phyloP scores from a whole-genome alignment of 2,113 vertebrate genomes.

The Tychaedon coryphoeus region DNA sequence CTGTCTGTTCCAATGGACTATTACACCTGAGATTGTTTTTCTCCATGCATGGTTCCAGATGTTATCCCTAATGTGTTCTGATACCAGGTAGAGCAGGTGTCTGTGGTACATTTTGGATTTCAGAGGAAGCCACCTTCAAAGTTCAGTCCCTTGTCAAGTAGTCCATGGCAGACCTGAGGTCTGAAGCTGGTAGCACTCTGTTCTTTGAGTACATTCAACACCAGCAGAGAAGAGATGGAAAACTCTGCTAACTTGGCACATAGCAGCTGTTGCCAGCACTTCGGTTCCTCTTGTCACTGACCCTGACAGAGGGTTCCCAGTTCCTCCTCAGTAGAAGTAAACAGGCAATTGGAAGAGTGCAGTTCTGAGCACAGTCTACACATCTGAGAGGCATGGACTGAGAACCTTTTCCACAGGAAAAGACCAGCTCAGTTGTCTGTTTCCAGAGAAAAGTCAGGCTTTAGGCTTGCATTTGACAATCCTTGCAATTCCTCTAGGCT shows the following conservation, averaged over 20 bases:
- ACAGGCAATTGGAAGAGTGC: not conserved
- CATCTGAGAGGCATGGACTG: accelerated
- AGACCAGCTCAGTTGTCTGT: not conserved
- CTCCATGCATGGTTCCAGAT: not conserved
- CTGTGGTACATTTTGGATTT: not conserved
- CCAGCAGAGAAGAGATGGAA: not conserved
- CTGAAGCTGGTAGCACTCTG: not conserved
- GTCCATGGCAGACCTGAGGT: not conserved
- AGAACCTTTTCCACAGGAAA: not conserved
- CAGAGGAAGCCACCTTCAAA: not conserved
- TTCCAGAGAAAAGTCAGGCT: not conserved
- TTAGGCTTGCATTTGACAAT: not conserved
- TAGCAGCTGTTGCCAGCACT: not conserved
- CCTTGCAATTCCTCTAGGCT: not conserved
- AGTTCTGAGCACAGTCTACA: not conserved
- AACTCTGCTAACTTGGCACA: not conserved
- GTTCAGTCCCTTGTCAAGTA: not conserved
- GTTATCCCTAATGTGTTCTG: not conserved
- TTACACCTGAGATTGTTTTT: not conserved
- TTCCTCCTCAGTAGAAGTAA: not conserved
- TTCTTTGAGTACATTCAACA: not conserved
- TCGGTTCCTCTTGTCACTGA: not conserved
- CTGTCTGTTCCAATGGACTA: not conserved
- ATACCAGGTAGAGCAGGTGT: not conserved
- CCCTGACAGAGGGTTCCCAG: not conserved